Evolutionary conservation across 2,888 invertebrate species (phyloP).

Genomic region (Altica lythri): DNA sequence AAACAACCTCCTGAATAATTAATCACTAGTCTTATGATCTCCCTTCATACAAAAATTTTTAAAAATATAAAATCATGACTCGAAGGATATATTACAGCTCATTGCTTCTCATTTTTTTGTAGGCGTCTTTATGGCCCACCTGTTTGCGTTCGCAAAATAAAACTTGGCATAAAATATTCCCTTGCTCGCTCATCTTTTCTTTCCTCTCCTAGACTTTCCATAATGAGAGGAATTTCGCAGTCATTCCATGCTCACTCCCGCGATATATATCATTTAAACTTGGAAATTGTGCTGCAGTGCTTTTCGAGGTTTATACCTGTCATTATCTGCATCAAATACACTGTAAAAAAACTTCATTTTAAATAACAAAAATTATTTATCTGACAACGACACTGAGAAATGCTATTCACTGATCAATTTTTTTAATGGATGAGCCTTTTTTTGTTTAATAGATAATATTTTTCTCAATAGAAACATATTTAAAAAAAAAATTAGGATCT

Average conservation of each 20-base stretch:
- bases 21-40: slow-evolving; percentile 13
- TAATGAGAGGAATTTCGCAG: slow-evolving; percentile 41
- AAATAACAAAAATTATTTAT: slow-evolving; percentile 2
- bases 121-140: slow-evolving; percentile 32
- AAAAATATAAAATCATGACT: slow-evolving; percentile 23
- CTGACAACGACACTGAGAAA: too few relatives aligned
- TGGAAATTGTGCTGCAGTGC: slow-evolving; percentile 27
- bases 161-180: slow-evolving; percentile 29
- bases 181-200: slow-evolving; percentile 16
- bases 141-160: slow-evolving; percentile 33
- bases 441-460: too few relatives aligned
- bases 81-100: slow-evolving; percentile 20
- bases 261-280: slow-evolving; percentile 38
- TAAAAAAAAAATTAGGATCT: too few relatives aligned
- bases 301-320: slow-evolving; percentile 21
- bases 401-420: too few relatives aligned
- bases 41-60: slow-evolving; percentile 12
- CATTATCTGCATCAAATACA: slow-evolving; percentile 12
- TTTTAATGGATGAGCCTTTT: too few relatives aligned
- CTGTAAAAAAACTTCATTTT: slow-evolving; percentile 2
- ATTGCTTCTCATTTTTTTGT: slow-evolving; percentile 25
- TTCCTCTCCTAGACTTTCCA: slow-evolving; percentile 24
- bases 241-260: slow-evolving; percentile 37
- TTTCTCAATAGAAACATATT: too few relatives aligned
- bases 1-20: slow-evolving; percentile 10